These are phyloP conservation scores for Pristionchus exspectatus DNA, from an alignment of 2,888 invertebrate species.

Conservation along the genomic window DNA sequence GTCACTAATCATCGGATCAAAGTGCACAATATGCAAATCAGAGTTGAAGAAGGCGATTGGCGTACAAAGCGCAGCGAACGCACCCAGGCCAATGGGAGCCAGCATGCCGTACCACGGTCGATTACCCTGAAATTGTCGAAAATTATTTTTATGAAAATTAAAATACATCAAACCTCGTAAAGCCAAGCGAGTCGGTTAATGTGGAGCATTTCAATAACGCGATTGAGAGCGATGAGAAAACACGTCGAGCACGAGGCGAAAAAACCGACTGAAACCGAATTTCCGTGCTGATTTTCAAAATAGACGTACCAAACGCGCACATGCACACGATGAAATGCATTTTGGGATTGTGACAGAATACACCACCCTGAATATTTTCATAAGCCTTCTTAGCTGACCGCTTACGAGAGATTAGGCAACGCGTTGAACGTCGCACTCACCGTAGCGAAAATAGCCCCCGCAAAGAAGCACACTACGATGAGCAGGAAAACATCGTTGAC, in stretches of 20 bases:
- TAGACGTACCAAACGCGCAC: neutral
- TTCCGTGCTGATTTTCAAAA: neutral
- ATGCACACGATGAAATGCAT: neutral
- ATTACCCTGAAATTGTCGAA: neutral
- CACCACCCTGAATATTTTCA: neutral
- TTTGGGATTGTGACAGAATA: constrained; percentile 24
- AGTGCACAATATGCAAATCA: constrained; percentile 21
- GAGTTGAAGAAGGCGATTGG: constrained; percentile 42
- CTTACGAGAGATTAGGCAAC: neutral
- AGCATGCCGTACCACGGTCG: neutral
- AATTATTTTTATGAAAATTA: neutral
- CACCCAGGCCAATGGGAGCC: neutral
- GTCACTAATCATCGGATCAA: constrained; percentile 28
- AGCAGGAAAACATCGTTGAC: neutral
- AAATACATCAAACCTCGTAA: neutral
- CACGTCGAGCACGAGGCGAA: constrained; percentile 3
- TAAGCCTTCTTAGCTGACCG: too few species aligned
- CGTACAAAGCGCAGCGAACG: neutral
- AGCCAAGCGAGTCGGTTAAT: neutral
- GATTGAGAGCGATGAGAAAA: constrained; percentile 44
- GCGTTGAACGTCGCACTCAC: neutral
- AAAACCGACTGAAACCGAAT: neutral
- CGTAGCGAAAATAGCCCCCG: neutral
- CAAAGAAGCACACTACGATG: neutral
- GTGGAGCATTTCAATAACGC: neutral